phyloP scores from a whole-genome alignment of 2,113 vertebrate species.

The Ceratotherium simum region DNA sequence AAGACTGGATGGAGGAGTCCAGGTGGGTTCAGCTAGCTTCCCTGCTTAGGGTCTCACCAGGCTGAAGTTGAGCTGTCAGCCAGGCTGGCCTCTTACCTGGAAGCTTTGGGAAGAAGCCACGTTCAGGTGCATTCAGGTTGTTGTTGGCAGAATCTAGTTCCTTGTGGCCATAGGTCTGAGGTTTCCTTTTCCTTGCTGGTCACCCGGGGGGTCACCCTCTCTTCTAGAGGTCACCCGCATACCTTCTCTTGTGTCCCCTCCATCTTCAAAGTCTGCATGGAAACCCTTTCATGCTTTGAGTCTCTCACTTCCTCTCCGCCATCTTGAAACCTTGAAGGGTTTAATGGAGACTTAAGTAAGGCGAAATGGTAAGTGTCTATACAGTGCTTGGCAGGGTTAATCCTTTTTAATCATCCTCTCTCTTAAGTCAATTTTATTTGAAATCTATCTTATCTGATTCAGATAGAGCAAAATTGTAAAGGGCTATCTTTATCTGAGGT shows the following conservation, averaged over 20 bases:
- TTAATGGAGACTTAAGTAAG: not conserved
- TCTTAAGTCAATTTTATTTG: not conserved
- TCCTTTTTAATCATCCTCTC: not conserved
- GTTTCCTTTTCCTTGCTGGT: not conserved
- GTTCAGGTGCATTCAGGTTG: not conserved
- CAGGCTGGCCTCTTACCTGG: not conserved
- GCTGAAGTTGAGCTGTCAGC: not conserved
- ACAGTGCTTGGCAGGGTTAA: not conserved
- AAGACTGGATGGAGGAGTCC: not conserved
- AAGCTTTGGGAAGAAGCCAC: not conserved
- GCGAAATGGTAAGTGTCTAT: not conserved
- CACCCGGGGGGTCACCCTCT: not conserved
- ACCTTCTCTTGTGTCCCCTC: not conserved
- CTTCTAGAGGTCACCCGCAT: not conserved
- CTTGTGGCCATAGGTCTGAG: not conserved
- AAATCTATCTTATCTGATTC: conserved; percentile 33
- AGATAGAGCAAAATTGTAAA: not conserved
- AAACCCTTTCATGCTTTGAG: not conserved
- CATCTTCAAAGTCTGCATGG: not conserved
- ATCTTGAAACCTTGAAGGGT: not conserved
- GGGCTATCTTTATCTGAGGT: not conserved
- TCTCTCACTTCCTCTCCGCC: not conserved
- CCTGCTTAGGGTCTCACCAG: not conserved
- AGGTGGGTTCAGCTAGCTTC: not conserved
- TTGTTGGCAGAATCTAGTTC: not conserved